Evolutionary conservation across 2,113 vertebrate genomes (phyloP), one percentile per base, ranked within the genome.

Genomic region (Pogonocichla stellata): DNA sequence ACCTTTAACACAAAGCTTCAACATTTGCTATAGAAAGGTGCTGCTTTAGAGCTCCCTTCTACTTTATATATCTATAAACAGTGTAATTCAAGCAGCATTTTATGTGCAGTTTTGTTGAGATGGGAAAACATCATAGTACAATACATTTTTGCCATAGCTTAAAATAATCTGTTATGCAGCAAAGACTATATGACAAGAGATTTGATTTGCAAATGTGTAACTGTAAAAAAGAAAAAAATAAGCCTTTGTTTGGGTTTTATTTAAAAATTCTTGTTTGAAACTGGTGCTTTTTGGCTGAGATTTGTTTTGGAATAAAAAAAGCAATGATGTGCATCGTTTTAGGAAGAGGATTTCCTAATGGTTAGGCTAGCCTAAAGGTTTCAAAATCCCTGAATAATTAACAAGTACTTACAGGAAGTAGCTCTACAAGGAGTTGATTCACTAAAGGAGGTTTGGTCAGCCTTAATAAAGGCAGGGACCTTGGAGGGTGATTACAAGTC

Each of bases 321-420:
- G 3, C 47, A 38, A 25, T 6, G 4, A 54, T 6, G 6, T 40
- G 25, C 51, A 43, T 5, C 14, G 64, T 28, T 92, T 74, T 12
- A 87, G 5, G 26, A 64, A 61, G 65, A 36, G 56, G 20, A 51
- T 79, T 93, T 93, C 57, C 24, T 91, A 65, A 54, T 60, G 14
- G 43, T 48, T 8, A 36, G 12, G 9, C 13, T 33, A 79, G 6
- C 25, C n/a, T 72, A 69, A 95, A 79, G n/a, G 40, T 85, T 90
- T 94, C 45, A 80, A 93, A 87, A 61, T 48, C 74, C 57, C 81
- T 53, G 50, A 93, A 57, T 90, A 92, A 95, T 90, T 91, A 94
- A 53, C 57, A 61, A 33, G 13, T 67, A 24, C 69, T 95, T 85
- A 57, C n/a, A 67, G 70, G 64, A 93, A 79, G 48, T 56, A 89